Evolutionary conservation across 2,888 invertebrate species (phyloP).

Genomic region (Ophioninae sp.): DNA sequence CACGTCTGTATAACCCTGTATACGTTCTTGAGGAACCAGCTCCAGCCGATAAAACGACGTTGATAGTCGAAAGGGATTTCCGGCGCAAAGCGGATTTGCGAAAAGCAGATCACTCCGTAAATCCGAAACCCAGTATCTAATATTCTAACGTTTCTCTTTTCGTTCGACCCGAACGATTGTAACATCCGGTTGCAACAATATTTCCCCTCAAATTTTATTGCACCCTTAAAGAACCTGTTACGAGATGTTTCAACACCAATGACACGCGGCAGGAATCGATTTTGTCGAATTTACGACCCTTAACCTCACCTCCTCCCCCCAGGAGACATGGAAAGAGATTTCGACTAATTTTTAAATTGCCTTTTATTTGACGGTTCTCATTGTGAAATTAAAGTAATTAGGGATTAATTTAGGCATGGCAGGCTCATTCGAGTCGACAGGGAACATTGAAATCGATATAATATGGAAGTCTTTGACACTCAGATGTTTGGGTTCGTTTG

Average conservation of each 20-base stretch:
- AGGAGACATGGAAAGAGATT: no score
- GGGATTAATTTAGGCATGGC: no score
- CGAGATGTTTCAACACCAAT: background rate
- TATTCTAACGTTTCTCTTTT: constrained; percentile 22
- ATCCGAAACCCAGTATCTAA: constrained; percentile 6
- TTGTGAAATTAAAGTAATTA: no score
- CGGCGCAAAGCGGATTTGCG: constrained; percentile 52
- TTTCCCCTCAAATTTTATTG: constrained; percentile 38
- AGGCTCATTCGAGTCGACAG: no score
- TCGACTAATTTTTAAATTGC: no score
- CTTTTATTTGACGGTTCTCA: no score
- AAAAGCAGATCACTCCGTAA: constrained; percentile 33
- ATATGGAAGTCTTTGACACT: no score
- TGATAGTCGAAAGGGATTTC: constrained; percentile 52
- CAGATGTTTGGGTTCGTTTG: no score
- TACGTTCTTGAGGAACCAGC: constrained; percentile 5
- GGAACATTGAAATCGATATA: no score
- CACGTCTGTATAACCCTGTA: background rate
- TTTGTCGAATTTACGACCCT: background rate
- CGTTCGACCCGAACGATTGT: constrained; percentile 21
- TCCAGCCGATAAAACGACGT: constrained; percentile 51
- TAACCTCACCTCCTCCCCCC: no score
- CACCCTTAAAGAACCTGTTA: constrained; percentile 8
- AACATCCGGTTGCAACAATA: constrained; percentile 25
- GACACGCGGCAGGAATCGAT: background rate